Base-by-base conservation (phyloP, 1,140 invertebrate species). In the Ephestia elutella region DNA sequence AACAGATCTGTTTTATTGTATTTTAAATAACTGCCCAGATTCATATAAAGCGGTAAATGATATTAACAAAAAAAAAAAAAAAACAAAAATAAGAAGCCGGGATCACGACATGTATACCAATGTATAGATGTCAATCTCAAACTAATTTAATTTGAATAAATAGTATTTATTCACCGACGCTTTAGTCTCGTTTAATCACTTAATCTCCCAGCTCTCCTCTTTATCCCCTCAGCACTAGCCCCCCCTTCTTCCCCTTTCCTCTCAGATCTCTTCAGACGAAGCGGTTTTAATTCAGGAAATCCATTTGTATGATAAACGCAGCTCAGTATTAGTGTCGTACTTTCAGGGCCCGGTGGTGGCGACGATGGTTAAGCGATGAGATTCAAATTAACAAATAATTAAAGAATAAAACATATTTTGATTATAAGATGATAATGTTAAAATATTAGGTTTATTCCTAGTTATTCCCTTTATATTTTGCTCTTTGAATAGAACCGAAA, bases 271-370 rank as follows among this genome's bases (percentile, higher is more conserved):
- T 44, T 44, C 38, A 44, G 55, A 55, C 60, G 55, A 32, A 44
- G 49, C 21, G 59, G 48, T 7, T 59, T 63, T 63, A 55, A 58
- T 30, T 58, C 61, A 58, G 57, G 61, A 63, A 63, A 63, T 63
- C 61, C 61, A 63, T 63, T 58, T 63, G 56, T 58, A 63, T 58
- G 61, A 63, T 63, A 63, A 63, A 63, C 53, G 61, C 25, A 53
- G 50, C 21, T 17, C 50, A 28, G 50, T 57, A 53, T 58, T 63
- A 63, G 56, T 57, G 56, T 25, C 44, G 21, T 35, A 28, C 56
- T 57, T 32, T 35, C 21, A 54, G n/a, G 18, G n/a, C 11, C 20
- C 50, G 50, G 20, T 25, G 19, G 13, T 9, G 8, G 13, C 9
- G 13, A 11, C 4, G 13, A 5, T 1, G 0, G 5, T 53, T 53